A percentile compares a stretch with the other conserved stretches of the same genome.
phyloP scores from a whole-genome alignment of 2,888 invertebrate genomes.

The Xanthorhoe designata region DNA sequence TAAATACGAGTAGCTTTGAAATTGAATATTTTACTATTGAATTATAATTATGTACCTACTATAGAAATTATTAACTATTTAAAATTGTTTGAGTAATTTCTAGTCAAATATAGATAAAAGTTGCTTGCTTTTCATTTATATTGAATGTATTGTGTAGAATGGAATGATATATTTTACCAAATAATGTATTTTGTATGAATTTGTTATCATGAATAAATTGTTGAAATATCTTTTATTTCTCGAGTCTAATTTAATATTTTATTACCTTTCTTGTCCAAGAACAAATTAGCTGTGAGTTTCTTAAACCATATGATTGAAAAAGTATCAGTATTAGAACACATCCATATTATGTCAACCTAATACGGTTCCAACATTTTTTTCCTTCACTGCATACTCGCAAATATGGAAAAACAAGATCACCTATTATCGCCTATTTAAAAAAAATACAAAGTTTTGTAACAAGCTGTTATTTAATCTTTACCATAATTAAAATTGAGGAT shows the following conservation, averaged over 20 bases:
- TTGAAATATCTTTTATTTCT: conserved; percentile 56
- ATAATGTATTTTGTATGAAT: conserved; percentile 79
- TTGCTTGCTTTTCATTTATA: conserved; percentile 55
- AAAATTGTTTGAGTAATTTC: conserved; percentile 54
- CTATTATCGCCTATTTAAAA: not conserved
- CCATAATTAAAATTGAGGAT: not conserved
- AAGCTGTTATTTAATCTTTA: not conserved
- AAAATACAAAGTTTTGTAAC: not conserved
- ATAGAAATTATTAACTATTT: conserved; percentile 26
- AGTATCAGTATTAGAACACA: no score
- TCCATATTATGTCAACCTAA: no score
- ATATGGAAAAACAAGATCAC: no score
- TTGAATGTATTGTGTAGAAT: conserved; percentile 49
- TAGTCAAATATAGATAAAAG: conserved; percentile 55
- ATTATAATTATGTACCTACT: conserved; percentile 32
- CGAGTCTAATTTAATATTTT: not conserved
- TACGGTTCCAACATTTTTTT: no score
- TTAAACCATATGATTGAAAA: no score
- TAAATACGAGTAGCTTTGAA: conserved; percentile 48
- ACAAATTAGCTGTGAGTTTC: no score
- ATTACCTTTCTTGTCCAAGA: no score
- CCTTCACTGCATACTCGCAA: no score
- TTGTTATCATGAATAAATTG: conserved; percentile 78
- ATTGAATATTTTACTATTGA: conserved; percentile 40
- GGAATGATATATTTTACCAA: conserved; percentile 62